Evolutionary conservation across 2,888 invertebrate species (phyloP), one percentile per base, ranked within the genome.

Genomic region (Polyploca ridens): DNA sequence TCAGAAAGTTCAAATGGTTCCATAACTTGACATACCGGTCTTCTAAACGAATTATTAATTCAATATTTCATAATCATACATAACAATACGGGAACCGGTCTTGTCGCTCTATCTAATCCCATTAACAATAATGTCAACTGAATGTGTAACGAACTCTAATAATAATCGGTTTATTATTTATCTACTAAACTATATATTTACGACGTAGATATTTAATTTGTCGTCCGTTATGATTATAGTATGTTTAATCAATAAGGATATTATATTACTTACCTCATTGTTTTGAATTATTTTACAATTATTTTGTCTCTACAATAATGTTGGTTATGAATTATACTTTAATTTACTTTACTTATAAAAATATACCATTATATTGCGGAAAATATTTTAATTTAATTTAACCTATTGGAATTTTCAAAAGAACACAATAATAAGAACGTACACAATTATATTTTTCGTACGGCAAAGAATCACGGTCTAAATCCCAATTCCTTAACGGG

Each of bases 401-500:
- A n/a, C 27, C 27, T 27, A 27, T 27, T 38, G 10, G 10, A 10
- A 38, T 38, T 8, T 38, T 10, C 7, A 7, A 7, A 38, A 38
- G 38, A 38, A 38, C 2, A 7, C 5, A 38, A 10, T 38, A 35
- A 38, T 38, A 38, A 38, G 3, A 41, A 41, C 5, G 46, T 46
- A 46, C 62, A 62, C 64, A 67, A 65, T 75, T 71, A 75, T 66
- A 66, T 69, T 58, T 63, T 78, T 70, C 10, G 4, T 41, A 38
- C 3, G 73, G 62, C 71, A 73, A 77, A 84, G 86, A 87, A 85
- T 89, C 86, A 86, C 79, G 81, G 78, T 84, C 87, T 81, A 87
- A 87, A 87, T 89, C 82, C 83, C 79, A 82, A 87, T 87, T 86
- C 85, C 86, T 87, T 76, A 83, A 81, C 78, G 77, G 81, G 78